Base-by-base conservation (phyloP, 2,888 invertebrate species). In the Chrysodeixis includens region DNA sequence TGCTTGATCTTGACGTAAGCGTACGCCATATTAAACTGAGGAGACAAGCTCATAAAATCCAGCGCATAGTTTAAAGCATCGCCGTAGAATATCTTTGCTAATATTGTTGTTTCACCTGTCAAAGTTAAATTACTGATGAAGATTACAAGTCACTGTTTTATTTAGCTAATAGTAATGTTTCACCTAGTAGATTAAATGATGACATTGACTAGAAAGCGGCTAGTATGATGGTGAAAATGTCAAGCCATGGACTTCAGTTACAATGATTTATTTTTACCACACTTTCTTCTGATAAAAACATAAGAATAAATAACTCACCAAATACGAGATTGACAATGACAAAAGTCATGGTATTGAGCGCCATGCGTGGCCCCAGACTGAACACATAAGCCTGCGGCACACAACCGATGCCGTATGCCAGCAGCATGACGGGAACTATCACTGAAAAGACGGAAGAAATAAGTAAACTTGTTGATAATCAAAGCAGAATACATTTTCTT, bases 301-400 rank as follows among this genome's bases (percentile, higher is more conserved):
- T n/a, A n/a, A n/a, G 4, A 52, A 22, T 26, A 7, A n/a, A 7
- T 57, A 26, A 53, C 74, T 62, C 71, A 93, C 94, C 92, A 63
- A 93, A 92, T 12, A 94, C 83, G 22, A 93, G 76, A 67, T 92
- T 93, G 16, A 91, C 79, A 53, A 93, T 91, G 30, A 92, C 72
- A 67, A 89, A 92, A 4, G 86, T 86, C 89, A 93, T 91, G 0
- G 88, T 83, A 62, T 94, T 94, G 12, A 94, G 86, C 1, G 90
- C 83, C 0, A 86, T 78, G 4, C 86, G 85, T 0, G 88, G 87
- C 0, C 94, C 91, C 53, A 93, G 80, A 57, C 94, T 93, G 72
- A 94, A 93, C 20, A 94, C 80, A 68, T 94, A 94, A 0, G 92
- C 93, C 74, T 92, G 93, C 0, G 94, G 94, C n/a, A 93, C 84